Percentiles rank a stretch among this genome's conserved stretches.
These are phyloP conservation scores for Aplysina aerophoba DNA, from an alignment of 37 sponge, comb jelly and placozoan species.

Conservation along the genomic window DNA sequence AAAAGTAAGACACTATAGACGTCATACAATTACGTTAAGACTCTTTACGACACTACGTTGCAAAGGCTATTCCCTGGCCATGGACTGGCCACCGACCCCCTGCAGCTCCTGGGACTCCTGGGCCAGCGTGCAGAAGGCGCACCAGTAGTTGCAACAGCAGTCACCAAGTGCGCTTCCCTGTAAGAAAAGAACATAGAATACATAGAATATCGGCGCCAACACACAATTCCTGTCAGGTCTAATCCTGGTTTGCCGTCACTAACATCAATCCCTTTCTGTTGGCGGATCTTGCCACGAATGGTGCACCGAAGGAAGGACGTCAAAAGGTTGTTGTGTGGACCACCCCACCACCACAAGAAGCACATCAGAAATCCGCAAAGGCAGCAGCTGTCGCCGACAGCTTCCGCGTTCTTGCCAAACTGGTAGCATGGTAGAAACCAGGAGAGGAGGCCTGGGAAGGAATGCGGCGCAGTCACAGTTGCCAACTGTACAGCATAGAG, in stretches of 20 bases:
- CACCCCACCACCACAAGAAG: not conserved
- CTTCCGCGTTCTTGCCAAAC: constrained; percentile 33
- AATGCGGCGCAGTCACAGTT: not conserved
- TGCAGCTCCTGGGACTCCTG: constrained; percentile 11
- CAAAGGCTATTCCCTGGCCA: not conserved
- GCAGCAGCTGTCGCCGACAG: constrained; percentile 14
- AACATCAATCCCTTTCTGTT: not conserved
- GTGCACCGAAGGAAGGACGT: not conserved
- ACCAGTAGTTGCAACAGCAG: not conserved
- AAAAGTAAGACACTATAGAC: too few relatives aligned
- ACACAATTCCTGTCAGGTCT: too few relatives aligned
- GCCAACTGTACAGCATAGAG: not conserved
- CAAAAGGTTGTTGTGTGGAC: too few relatives aligned
- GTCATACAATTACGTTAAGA: too few relatives aligned
- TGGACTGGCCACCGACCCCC: not conserved
- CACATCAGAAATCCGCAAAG: not conserved
- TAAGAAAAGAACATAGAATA: not conserved
- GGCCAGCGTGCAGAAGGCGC: not conserved
- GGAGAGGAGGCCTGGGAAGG: constrained; percentile 10
- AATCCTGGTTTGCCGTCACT: not conserved
- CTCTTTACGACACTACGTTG: too few relatives aligned
- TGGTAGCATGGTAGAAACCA: constrained; percentile 21
- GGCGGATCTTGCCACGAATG: not conserved
- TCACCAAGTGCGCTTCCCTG: not conserved
- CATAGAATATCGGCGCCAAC: too few relatives aligned